These are phyloP conservation scores for Acropora tenuis DNA, from an alignment of 64 coral and sea anemone genomes.

Conservation along the genomic window DNA sequence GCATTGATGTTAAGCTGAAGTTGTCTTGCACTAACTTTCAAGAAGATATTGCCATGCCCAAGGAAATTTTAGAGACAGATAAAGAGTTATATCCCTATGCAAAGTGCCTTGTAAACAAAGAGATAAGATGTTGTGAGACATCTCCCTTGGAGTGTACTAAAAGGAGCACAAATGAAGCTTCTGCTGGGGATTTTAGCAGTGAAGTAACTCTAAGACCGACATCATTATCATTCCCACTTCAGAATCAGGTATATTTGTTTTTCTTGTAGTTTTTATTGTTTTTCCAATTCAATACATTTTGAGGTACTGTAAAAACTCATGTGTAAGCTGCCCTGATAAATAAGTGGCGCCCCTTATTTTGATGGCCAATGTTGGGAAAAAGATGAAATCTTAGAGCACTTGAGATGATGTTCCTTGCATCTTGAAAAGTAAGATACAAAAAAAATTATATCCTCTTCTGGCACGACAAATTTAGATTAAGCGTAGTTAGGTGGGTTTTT, in stretches of 20 bases:
- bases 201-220: not conserved
- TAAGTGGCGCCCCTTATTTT: no score
- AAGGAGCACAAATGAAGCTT: not conserved
- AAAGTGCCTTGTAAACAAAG: not conserved
- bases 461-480: no score
- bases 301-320: no score
- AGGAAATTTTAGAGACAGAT: not conserved
- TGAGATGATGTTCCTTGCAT: no score
- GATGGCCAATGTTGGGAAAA: not conserved
- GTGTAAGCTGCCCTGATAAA: no score
- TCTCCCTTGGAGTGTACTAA: not conserved
- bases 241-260: not conserved
- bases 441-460: no score
- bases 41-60: no score
- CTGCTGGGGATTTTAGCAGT: not conserved
- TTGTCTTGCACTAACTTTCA: no score
- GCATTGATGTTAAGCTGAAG: not conserved
- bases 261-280: not conserved
- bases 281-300: no score
- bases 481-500: not conserved
- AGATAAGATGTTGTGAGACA: not conserved
- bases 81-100: not conserved
- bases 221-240: not conserved
- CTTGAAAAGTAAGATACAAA: no score
- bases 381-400: no score